A percentile compares a stretch with the other conserved stretches of the same genome.
Evolutionary conservation across 2,888 invertebrate genomes (phyloP).

Genomic region (Meiosimyza decipiens): DNA sequence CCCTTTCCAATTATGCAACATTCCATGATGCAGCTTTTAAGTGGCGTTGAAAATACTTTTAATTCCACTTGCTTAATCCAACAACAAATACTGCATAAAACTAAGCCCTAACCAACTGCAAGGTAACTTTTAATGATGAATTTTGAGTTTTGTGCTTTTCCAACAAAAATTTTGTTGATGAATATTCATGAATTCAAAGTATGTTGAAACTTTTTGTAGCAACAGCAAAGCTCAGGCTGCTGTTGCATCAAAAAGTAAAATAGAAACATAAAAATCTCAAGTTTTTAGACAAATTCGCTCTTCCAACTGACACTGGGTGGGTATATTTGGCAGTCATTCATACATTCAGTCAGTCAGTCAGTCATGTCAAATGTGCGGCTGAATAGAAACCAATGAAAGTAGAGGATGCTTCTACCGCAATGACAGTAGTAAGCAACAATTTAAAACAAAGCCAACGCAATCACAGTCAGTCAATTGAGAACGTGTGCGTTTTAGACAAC

Average conservation of each 20-base stretch:
- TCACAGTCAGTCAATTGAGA: too few species aligned
- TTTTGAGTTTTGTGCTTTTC: slow-evolving; percentile 26
- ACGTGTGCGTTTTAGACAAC: too few species aligned
- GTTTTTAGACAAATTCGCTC: not conserved
- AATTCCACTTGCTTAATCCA: not conserved
- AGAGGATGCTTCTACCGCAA: not conserved
- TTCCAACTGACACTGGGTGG: not conserved
- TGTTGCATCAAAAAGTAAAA: not conserved
- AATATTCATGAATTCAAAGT: slow-evolving; percentile 32
- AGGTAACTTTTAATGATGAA: slow-evolving; percentile 33
- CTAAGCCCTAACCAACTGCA: slow-evolving; percentile 3
- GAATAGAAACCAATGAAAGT: not conserved
- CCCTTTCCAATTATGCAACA: not conserved
- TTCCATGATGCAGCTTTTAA: not conserved
- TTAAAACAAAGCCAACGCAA: too few species aligned
- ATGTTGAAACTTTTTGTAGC: slow-evolving; percentile 10
- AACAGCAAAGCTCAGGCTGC: too few species aligned
- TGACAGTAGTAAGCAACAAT: too few species aligned
- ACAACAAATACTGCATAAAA: not conserved
- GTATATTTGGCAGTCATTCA: not conserved
- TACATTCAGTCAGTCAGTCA: not conserved
- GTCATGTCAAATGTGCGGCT: not conserved
- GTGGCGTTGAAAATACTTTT: slow-evolving; percentile 8
- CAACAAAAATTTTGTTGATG: slow-evolving; percentile 15
- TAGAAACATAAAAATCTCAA: slow-evolving; percentile 18